Evolutionary conservation across 2,797 vertebrate species (phyloP).

Genomic region (Oreortyx pictus): DNA sequence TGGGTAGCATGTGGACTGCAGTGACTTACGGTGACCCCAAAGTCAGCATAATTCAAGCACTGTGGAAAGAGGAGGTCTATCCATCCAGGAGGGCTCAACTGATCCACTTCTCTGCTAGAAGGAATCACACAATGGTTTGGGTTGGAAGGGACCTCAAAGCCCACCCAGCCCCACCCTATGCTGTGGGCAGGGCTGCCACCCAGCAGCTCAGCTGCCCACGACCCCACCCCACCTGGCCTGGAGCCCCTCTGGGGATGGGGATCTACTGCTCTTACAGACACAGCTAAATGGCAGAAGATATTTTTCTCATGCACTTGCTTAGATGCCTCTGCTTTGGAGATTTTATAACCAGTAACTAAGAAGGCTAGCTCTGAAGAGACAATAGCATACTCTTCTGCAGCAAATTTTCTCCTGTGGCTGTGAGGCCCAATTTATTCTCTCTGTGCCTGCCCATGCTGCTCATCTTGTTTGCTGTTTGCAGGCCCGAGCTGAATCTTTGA

Average conservation of each 20-base stretch:
- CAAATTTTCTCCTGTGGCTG: not conserved
- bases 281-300: not conserved
- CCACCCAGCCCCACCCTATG: no score
- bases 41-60: not conserved
- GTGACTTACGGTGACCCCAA: not conserved
- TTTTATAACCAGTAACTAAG: not conserved
- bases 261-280: not conserved
- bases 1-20: no score
- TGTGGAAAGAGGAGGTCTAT: not conserved
- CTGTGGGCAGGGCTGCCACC: no score
- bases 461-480: not conserved
- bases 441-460: not conserved
- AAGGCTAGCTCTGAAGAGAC: not conserved
- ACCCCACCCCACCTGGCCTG: no score
- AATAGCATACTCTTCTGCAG: not conserved
- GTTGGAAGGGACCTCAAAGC: no score
- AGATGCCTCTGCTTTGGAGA: not conserved
- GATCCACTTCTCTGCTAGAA: not conserved
- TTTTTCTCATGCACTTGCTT: not conserved
- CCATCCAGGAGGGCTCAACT: no score
- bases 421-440: not conserved
- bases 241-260: no score
- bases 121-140: no score
- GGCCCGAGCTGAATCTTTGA: not conserved
- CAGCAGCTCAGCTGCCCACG: no score